Conservation (phyloP, 2,797 vertebrate genomes). For the Chaunax sp. region DNA sequence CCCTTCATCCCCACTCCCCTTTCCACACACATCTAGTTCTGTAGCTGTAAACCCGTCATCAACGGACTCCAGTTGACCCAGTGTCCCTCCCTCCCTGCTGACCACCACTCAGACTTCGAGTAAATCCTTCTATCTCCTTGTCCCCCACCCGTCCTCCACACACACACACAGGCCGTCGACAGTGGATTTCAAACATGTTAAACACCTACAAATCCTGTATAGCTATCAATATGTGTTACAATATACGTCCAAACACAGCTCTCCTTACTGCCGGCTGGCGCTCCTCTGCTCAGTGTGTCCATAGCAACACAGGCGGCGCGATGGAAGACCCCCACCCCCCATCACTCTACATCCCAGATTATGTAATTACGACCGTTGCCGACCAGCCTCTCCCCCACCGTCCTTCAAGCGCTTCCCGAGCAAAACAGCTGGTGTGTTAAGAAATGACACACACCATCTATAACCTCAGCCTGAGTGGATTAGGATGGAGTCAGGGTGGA, state of each 20-base stretch:
- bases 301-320: conserved; percentile 55
- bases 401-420: conserved; percentile 11
- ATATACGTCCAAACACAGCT: not conserved
- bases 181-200: not conserved
- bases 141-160: not conserved
- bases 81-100: not conserved
- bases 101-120: conserved; percentile 11
- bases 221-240: conserved; percentile 1
- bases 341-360: conserved; percentile 55
- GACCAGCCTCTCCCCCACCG: conserved; percentile 3
- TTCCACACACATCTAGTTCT: not conserved
- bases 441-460: conserved; percentile 10
- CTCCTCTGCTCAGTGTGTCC: conserved; percentile 50
- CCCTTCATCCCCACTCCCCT: not conserved
- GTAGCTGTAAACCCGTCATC: not conserved
- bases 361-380: conserved; percentile 65
- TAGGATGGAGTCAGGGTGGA: not conserved
- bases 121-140: not conserved
- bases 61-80: conserved; percentile 16
- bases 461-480: not conserved
- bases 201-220: not conserved
- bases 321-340: conserved; percentile 43
- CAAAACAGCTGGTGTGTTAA: conserved; percentile 38
- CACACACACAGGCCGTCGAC: not conserved
- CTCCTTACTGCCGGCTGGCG: conserved; percentile 2